phyloP scores from a whole-genome alignment of 2,888 invertebrate genomes.

The Polylopha cassiicola region DNA sequence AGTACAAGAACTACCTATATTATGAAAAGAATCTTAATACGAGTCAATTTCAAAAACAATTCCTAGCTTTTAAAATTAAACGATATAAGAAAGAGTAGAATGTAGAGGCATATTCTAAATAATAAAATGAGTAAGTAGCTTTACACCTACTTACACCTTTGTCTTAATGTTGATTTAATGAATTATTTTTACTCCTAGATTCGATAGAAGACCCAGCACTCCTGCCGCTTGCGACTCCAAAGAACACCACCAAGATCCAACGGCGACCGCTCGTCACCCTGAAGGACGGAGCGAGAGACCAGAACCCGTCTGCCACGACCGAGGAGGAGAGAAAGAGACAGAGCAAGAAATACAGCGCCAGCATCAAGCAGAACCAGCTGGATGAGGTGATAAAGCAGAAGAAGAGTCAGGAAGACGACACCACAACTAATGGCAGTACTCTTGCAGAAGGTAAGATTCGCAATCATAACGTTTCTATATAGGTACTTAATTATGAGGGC shows the following conservation, averaged over 20 bases:
- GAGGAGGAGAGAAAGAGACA: slow-evolving; percentile 66
- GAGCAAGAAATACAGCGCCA: slow-evolving; percentile 68
- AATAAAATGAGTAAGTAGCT: too few relatives aligned
- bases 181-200: slow-evolving; percentile 34
- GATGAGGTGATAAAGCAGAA: slow-evolving; percentile 50
- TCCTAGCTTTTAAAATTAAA: too few relatives aligned
- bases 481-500: too few relatives aligned
- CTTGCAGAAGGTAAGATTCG: slow-evolving; percentile 44
- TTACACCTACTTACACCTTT: too few relatives aligned
- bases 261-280: slow-evolving; percentile 56
- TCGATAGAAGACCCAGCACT: slow-evolving; percentile 56
- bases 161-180: not conserved
- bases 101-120: too few relatives aligned
- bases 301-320: slow-evolving; percentile 63
- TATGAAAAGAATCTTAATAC: too few relatives aligned
- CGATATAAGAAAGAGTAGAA: too few relatives aligned
- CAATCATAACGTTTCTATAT: slow-evolving; percentile 1
- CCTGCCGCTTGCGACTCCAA: slow-evolving; percentile 35
- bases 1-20: too few relatives aligned
- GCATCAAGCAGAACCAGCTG: slow-evolving; percentile 62
- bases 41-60: too few relatives aligned
- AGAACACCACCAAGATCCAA: slow-evolving; percentile 43
- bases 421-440: slow-evolving; percentile 46
- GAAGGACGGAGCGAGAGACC: slow-evolving; percentile 50
- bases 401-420: slow-evolving; percentile 38